Evolutionary conservation across 1,140 invertebrate species (phyloP).

Genomic region (Aphidius gifuensis): DNA sequence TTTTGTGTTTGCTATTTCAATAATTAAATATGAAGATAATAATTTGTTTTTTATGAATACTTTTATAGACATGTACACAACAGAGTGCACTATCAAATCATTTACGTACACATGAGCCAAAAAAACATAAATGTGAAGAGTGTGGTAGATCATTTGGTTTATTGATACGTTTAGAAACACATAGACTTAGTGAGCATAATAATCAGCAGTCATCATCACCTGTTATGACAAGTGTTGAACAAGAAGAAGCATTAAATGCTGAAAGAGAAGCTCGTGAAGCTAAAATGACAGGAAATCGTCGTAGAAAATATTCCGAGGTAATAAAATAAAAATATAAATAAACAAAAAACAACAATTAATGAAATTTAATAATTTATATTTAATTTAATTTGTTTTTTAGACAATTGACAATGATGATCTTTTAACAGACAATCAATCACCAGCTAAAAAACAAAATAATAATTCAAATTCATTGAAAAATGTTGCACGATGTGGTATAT

Average conservation of each 20-base stretch:
- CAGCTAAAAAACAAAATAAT: slow-evolving; percentile 25
- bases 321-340: neutral
- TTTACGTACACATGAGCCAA: slow-evolving; percentile 47
- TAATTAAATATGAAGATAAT: no score
- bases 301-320: slow-evolving; percentile 26
- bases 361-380: neutral
- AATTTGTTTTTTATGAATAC: no score
- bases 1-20: neutral
- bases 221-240: slow-evolving; percentile 37
- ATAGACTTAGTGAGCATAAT: slow-evolving; percentile 39
- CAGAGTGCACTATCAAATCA: slow-evolving; percentile 49
- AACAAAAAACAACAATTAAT: neutral
- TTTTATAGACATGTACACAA: slow-evolving; percentile 40
- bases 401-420: slow-evolving; percentile 29
- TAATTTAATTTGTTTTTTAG: slow-evolving; percentile 21
- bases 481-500: slow-evolving; percentile 41
- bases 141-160: slow-evolving; percentile 45
- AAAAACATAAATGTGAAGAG: slow-evolving; percentile 44
- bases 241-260: slow-evolving; percentile 44
- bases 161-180: slow-evolving; percentile 40
- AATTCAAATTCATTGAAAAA: slow-evolving; percentile 33
- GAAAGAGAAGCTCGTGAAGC: slow-evolving; percentile 43
- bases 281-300: slow-evolving; percentile 32
- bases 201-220: slow-evolving; percentile 36
- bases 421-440: slow-evolving; percentile 25